Evolutionary conservation across 2,888 invertebrate genomes (phyloP), one percentile per base, ranked within the genome.

Genomic region (Catocala fraxini): DNA sequence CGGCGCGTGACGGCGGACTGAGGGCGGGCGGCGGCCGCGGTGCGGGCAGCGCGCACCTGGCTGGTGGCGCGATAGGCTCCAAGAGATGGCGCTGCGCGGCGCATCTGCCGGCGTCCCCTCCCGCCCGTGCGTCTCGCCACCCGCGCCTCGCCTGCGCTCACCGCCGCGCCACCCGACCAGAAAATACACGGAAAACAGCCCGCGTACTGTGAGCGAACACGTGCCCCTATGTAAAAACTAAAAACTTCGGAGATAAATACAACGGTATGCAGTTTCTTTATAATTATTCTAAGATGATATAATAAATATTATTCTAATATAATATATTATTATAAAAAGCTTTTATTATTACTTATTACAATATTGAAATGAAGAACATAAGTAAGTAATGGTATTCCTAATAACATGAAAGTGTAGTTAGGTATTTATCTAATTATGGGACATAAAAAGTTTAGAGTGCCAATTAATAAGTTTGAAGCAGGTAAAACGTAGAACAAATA

Each of bases 1-100:
- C 89, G 89, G 90, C 92, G 94, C 91, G 91, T 91, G 92, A 86
- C 90, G 89, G 90, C 92, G 90, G 90, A 93, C 93, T 93, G 94
- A 87, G 89, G 90, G 90, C 91, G 90, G 90, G 91, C 88, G 89
- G 89, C 83, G 84, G 90, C 77, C 82, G 90, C 89, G 92, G 91
- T 88, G 89, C 90, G 86, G 89, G 88, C 90, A 84, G 84, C 87
- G 86, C 89, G 91, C 91, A 89, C 91, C 89, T 89, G 89, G 89
- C 89, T 85, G 75, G 76, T 78, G 81, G 78, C 78, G 82, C 76
- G 71, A 56, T 68, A 68, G 73, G 75, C 77, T 78, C 84, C 93
- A 87, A 89, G 88, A 93, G 93, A 93, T 93, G 93, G 93, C 93
- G 93, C 87, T 93, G 92, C 81, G 88, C 88, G 92, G 88, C 92